Percentiles rank a stretch among this genome's conserved stretches.
Conservation (phyloP, 1,140 invertebrate genomes). For the Zaprionus capensis region DNA sequence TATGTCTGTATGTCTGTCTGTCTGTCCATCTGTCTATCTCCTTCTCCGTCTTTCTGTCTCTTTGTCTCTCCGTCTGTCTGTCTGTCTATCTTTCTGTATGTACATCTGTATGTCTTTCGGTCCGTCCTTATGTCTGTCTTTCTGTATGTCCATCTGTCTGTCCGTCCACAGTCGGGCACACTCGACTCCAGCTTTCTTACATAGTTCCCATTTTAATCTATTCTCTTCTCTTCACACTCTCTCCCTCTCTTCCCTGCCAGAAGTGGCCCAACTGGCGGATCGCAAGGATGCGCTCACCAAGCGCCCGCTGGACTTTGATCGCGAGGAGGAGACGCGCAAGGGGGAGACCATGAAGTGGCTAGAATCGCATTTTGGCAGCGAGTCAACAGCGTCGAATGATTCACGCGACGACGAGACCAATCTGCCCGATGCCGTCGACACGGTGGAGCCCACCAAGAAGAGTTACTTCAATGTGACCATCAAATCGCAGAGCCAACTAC, state of each 20-base stretch:
- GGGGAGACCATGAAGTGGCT: constrained; percentile 95
- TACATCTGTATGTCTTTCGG: too few species aligned
- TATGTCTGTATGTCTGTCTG: too few species aligned
- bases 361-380: constrained; percentile 95
- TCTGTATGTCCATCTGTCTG: too few species aligned
- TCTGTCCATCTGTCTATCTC: too few species aligned
- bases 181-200: too few species aligned
- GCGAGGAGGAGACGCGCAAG: constrained; percentile 94
- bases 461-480: constrained; percentile 92
- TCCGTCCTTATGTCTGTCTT: too few species aligned
- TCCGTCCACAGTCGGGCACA: too few species aligned
- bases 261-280: constrained; percentile 85
- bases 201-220: neutral
- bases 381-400: constrained; percentile 90
- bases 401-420: constrained; percentile 85
- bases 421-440: constrained; percentile 81
- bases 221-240: neutral
- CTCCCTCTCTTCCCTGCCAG: constrained; percentile 45
- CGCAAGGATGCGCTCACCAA: constrained; percentile 92
- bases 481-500: constrained; percentile 87
- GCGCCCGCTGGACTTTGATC: constrained; percentile 91
- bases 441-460: constrained; percentile 87
- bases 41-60: too few species aligned
- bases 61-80: too few species aligned
- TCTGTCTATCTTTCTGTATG: too few species aligned